These are phyloP conservation scores for Ceyx cyanopectus DNA, from an alignment of 2,113 vertebrate species.

Conservation along the genomic window DNA sequence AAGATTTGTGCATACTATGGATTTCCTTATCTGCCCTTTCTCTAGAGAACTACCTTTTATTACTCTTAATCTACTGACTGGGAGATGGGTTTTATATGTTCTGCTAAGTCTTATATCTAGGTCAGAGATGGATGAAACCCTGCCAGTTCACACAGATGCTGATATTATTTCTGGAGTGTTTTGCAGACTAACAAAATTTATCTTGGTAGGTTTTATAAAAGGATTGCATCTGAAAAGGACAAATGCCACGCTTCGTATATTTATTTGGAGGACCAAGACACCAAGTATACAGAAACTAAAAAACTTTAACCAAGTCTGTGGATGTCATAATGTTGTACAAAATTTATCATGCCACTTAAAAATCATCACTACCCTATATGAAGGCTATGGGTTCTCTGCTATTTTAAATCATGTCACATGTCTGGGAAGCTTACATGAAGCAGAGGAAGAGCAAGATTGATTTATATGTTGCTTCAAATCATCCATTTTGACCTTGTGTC, in stretches of 20 bases:
- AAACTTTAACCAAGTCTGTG: neutral
- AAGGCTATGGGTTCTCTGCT: neutral
- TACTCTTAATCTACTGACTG: neutral
- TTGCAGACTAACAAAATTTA: neutral
- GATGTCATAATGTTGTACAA: neutral
- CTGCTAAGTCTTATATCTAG: neutral
- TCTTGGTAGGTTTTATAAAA: neutral
- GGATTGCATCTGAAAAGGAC: neutral
- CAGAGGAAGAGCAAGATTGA: neutral
- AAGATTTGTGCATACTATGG: neutral
- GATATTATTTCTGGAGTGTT: neutral
- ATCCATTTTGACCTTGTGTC: neutral
- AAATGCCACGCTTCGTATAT: neutral
- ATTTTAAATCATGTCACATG: neutral
- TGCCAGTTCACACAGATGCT: neutral
- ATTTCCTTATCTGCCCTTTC: neutral
- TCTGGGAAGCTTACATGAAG: neutral
- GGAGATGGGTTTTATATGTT: neutral
- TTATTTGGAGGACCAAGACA: neutral
- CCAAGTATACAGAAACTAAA: neutral
- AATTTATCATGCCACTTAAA: neutral
- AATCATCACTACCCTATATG: neutral
- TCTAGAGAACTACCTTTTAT: neutral
- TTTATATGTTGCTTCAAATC: neutral
- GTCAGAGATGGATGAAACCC: constrained; percentile 8